Evolutionary conservation across 2,888 invertebrate genomes (phyloP).

Genomic region (Bombylius major): DNA sequence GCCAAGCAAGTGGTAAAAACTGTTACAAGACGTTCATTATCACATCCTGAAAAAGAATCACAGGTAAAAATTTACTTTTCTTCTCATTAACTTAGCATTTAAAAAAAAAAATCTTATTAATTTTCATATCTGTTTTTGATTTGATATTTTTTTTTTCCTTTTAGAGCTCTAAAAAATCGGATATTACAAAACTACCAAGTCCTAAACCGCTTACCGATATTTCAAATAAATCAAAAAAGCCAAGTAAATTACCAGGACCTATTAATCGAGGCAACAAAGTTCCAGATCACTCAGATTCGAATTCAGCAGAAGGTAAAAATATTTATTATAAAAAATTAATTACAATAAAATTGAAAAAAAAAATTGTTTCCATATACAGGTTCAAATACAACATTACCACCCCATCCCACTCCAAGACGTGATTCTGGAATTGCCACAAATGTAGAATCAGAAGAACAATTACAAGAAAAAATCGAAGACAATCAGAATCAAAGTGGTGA

Average conservation of each 20-base stretch:
- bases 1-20: slow-evolving; percentile 27
- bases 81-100: too few relatives aligned
- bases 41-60: slow-evolving; percentile 35
- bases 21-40: slow-evolving; percentile 32
- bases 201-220: slow-evolving; percentile 31
- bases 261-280: slow-evolving; percentile 26
- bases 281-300: neutral
- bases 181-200: slow-evolving; percentile 30
- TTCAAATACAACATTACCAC: neutral
- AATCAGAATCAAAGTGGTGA: too few relatives aligned
- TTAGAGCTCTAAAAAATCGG: slow-evolving; percentile 26
- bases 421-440: neutral
- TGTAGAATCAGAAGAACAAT: too few relatives aligned
- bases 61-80: slow-evolving; percentile 18
- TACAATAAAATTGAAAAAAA: neutral
- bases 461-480: too few relatives aligned
- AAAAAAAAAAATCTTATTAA: too few relatives aligned
- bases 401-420: neutral
- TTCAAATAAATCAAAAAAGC: slow-evolving; percentile 26
- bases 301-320: slow-evolving; percentile 22
- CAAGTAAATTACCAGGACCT: slow-evolving; percentile 27
- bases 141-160: neutral
- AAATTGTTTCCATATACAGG: neutral
- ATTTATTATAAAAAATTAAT: too few relatives aligned
- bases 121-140: too few relatives aligned